Conservation (phyloP, 2,888 invertebrate species). For the Allygus modestus region DNA sequence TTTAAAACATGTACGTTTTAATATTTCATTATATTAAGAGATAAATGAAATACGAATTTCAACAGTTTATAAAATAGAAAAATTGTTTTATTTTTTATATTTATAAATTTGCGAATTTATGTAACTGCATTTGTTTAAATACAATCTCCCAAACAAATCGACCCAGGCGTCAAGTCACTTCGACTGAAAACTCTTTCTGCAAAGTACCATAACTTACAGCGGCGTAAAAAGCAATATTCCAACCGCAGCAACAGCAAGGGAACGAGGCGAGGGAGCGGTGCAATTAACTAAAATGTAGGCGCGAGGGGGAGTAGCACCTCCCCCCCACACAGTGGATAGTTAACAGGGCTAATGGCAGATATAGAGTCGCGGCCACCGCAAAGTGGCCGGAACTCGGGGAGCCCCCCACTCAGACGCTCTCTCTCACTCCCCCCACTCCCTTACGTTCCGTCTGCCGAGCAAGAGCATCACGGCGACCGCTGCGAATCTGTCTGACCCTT, state of each 20-base stretch:
- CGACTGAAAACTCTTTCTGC: too few relatives aligned
- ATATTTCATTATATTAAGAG: too few relatives aligned
- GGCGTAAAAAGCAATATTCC: background rate
- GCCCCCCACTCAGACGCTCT: background rate
- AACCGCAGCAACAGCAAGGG: constrained; percentile 13
- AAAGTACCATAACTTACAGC: too few relatives aligned
- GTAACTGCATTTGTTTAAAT: too few relatives aligned
- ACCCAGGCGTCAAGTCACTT: too few relatives aligned
- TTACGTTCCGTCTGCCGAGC: background rate
- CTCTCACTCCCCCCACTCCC: constrained; percentile 27
- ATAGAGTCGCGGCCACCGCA: constrained; percentile 48
- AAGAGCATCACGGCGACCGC: background rate
- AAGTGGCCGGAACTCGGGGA: constrained; percentile 51
- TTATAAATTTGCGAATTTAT: too few relatives aligned
- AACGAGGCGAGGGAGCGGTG: constrained; percentile 7
- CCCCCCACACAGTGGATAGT: constrained; percentile 7
- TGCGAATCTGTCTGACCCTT: background rate
- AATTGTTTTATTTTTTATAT: too few relatives aligned
- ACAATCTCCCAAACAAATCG: too few relatives aligned
- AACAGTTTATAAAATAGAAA: too few relatives aligned
- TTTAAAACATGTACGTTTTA: too few relatives aligned
- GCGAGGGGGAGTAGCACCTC: background rate
- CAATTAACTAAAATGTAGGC: constrained; percentile 37
- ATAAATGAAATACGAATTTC: too few relatives aligned
- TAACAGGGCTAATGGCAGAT: constrained; percentile 57